These are phyloP conservation scores for Charadrius vociferus DNA, from an alignment of 2,113 vertebrate genomes.

Conservation along the genomic window DNA sequence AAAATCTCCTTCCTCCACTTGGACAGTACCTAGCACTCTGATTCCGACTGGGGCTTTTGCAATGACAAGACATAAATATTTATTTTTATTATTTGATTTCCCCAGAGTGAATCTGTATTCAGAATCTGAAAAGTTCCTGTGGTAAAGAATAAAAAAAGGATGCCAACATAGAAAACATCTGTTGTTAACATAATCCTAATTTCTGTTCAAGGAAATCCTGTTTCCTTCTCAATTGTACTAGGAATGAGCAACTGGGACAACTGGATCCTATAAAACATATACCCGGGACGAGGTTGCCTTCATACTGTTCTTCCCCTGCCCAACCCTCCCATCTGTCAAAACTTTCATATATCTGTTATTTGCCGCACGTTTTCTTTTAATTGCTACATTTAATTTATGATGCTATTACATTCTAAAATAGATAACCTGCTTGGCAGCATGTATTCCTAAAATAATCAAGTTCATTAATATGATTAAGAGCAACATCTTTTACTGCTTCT, in stretches of 20 bases:
- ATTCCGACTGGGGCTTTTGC: background rate
- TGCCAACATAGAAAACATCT: rapidly evolving
- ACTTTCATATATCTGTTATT: background rate
- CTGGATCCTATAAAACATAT: background rate
- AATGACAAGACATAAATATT: background rate
- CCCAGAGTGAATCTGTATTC: background rate
- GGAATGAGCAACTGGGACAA: background rate
- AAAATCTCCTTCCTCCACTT: background rate
- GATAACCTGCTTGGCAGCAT: constrained; percentile 34
- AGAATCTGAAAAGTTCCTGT: background rate
- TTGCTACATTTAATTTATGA: background rate
- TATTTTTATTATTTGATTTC: background rate
- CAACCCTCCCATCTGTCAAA: background rate
- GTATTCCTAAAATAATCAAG: constrained; percentile 22
- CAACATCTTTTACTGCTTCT: background rate
- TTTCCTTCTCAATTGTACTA: background rate
- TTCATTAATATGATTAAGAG: constrained; percentile 41
- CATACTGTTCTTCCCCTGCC: rapidly evolving
- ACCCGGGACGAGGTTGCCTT: background rate
- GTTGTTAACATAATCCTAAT: rapidly evolving
- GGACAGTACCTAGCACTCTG: background rate
- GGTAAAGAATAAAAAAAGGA: background rate
- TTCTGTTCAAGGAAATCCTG: background rate
- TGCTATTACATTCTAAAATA: constrained; percentile 17
- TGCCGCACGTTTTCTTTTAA: background rate